These are phyloP conservation scores for Gymnothorax javanicus DNA, from an alignment of 2,797 vertebrate species.

Conservation along the genomic window DNA sequence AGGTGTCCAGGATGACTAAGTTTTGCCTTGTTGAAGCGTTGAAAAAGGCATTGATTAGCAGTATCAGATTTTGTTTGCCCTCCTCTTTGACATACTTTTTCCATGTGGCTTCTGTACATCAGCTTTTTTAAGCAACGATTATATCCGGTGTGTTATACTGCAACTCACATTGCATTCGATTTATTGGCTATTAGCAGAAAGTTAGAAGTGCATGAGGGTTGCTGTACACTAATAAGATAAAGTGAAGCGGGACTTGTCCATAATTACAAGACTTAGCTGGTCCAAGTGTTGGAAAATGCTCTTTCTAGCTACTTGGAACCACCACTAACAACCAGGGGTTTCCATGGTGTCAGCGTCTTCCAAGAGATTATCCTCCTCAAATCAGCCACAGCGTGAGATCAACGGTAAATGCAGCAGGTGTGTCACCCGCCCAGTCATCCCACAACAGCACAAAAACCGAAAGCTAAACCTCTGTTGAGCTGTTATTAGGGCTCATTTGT, in stretches of 20 bases:
- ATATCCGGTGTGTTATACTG: no score
- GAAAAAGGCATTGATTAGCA: not conserved
- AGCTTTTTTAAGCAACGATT: no score
- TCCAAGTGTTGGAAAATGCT: no score
- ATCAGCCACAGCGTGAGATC: not conserved
- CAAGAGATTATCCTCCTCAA: not conserved
- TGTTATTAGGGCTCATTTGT: not conserved
- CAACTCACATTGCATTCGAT: no score
- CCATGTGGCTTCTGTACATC: no score
- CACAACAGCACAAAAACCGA: not conserved
- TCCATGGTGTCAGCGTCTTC: not conserved
- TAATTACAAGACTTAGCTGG: no score
- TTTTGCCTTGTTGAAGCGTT: not conserved
- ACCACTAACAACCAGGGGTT: not conserved
- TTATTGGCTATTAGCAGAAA: no score
- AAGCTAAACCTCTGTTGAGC: not conserved
- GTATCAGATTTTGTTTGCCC: no score
- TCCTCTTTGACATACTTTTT: no score
- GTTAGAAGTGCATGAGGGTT: no score
- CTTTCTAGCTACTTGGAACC: not conserved
- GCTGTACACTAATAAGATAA: no score
- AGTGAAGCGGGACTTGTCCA: no score
- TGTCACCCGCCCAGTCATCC: not conserved
- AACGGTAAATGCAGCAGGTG: not conserved
- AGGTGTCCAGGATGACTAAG: constrained; percentile 1